Conservation (phyloP, 2,888 invertebrate genomes). For the Tenthredo distinguenda region DNA sequence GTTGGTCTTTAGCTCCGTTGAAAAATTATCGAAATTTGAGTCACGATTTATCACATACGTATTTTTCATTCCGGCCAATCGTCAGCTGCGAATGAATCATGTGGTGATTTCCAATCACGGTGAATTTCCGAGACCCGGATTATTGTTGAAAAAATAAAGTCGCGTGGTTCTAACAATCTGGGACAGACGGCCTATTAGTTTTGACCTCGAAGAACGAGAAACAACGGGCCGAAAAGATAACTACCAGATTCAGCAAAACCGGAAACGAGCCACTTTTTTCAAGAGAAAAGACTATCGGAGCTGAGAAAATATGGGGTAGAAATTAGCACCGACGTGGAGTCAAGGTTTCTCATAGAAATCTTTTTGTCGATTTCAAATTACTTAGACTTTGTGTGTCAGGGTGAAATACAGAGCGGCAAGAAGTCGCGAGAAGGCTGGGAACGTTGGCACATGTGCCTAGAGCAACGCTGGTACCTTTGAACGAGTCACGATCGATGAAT, state of each 20-base stretch:
- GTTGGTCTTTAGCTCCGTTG: not conserved
- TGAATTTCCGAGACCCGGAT: not conserved
- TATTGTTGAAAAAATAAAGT: not conserved
- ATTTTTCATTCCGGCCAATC: not conserved
- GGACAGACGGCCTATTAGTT: not conserved
- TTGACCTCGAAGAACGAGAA: not conserved
- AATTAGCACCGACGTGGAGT: not conserved
- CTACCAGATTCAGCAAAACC: not conserved
- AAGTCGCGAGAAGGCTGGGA: conserved; percentile 33
- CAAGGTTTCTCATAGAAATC: not conserved
- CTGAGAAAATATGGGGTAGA: not conserved
- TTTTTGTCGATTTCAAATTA: conserved; percentile 8
- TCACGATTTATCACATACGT: not conserved
- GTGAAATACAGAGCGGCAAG: conserved; percentile 30
- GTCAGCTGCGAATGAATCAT: not conserved
- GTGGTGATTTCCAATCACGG: not conserved
- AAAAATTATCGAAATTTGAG: not conserved
- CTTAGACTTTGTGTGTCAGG: conserved; percentile 37
- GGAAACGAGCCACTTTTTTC: conserved; percentile 4
- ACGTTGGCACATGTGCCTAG: not conserved
- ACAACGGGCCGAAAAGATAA: not conserved
- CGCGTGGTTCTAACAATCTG: not conserved
- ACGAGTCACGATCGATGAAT: conserved; percentile 46
- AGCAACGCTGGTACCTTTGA: conserved; percentile 6
- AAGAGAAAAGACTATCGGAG: not conserved